phyloP scores from a whole-genome alignment of 2,888 invertebrate species.

The Cheilosia soror region DNA sequence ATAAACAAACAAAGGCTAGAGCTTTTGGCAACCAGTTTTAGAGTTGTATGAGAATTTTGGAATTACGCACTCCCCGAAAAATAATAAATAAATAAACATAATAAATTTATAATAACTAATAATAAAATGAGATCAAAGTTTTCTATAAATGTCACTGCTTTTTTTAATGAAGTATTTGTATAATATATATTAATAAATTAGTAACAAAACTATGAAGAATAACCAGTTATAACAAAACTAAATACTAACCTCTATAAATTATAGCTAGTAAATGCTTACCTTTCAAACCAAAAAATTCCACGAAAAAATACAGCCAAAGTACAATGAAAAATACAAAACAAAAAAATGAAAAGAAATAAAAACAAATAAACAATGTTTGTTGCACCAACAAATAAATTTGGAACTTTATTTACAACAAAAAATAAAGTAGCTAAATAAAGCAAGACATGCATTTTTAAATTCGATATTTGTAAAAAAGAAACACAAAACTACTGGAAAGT shows the following conservation, averaged over 20 bases:
- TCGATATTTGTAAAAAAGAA: constrained; percentile 14
- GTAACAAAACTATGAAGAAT: not conserved
- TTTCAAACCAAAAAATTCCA: constrained; percentile 40
- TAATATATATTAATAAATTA: constrained; percentile 8
- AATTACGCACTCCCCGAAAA: constrained; percentile 1
- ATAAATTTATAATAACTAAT: not conserved
- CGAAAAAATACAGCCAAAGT: constrained; percentile 36
- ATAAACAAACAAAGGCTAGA: constrained; percentile 12
- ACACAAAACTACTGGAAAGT: constrained; percentile 1
- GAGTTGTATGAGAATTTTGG: not conserved
- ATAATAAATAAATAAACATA: constrained; percentile 17
- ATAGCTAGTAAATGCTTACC: constrained; percentile 36
- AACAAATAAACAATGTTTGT: constrained; percentile 45
- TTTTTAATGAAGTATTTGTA: not conserved
- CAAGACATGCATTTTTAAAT: constrained; percentile 42
- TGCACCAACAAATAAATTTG: constrained; percentile 55
- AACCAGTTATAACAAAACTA: not conserved
- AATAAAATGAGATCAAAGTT: constrained; percentile 24
- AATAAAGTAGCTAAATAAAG: constrained; percentile 44
- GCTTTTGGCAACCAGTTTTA: constrained; percentile 34
- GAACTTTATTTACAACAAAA: constrained; percentile 57
- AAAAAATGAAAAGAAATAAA: constrained; percentile 15
- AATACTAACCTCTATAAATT: constrained; percentile 14
- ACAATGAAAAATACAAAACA: constrained; percentile 12
- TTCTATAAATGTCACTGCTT: constrained; percentile 7